Evolutionary conservation across 2,888 invertebrate species (phyloP).

Genomic region (Exephanes ischioxanthus): DNA sequence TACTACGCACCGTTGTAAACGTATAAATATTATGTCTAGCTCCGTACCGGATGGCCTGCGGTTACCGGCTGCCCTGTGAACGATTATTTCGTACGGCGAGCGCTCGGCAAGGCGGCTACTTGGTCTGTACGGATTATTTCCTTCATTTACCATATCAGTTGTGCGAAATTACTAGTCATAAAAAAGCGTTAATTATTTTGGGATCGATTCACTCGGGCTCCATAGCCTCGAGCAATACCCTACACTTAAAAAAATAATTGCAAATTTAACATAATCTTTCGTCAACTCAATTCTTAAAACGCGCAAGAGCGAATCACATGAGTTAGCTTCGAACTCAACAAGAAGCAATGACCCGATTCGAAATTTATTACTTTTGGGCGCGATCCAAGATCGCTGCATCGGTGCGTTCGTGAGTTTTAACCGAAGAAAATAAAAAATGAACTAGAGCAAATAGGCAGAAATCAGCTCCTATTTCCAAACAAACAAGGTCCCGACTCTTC

Average conservation of each 20-base stretch:
- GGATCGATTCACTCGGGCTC: not conserved
- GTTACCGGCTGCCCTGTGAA: constrained; percentile 66
- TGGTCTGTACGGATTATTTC: not conserved
- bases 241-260: too few species aligned
- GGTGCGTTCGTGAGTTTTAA: constrained; percentile 71
- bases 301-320: constrained; percentile 10
- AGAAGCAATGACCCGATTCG: constrained; percentile 79
- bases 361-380: constrained; percentile 79
- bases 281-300: not conserved
- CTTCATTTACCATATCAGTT: not conserved
- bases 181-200: not conserved
- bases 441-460: not conserved
- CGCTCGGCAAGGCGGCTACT: not conserved
- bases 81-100: constrained; percentile 68
- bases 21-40: constrained; percentile 78
- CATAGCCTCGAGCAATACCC: not conserved
- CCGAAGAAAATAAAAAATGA: constrained; percentile 56
- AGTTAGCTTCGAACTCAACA: constrained; percentile 69
- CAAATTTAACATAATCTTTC: not conserved
- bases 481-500: not conserved
- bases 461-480: not conserved
- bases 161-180: not conserved
- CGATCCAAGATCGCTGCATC: constrained; percentile 75
- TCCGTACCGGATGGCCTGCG: constrained; percentile 70
- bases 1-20: constrained; percentile 34